A percentile compares a stretch with the other conserved stretches of the same genome.
Evolutionary conservation across 2,797 vertebrate species (phyloP).

Genomic region (Sternarchorhynchus goeldii): DNA sequence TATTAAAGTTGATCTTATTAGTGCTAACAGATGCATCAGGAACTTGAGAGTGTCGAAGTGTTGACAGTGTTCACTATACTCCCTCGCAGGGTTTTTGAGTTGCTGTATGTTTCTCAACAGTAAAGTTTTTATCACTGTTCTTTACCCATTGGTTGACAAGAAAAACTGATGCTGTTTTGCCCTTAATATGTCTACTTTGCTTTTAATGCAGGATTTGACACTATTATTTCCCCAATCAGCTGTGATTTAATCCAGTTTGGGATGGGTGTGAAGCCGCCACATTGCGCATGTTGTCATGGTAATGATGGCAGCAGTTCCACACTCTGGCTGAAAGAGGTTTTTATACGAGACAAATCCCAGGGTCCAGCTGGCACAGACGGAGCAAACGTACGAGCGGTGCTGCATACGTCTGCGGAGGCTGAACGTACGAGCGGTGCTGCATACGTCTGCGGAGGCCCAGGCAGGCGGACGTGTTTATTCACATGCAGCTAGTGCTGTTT

Average conservation of each 20-base stretch:
- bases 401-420: conserved; percentile 30
- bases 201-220: conserved; percentile 38
- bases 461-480: conserved; percentile 48
- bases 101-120: not conserved
- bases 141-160: conserved; percentile 7
- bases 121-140: not conserved
- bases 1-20: conserved; percentile 3
- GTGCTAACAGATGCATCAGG: conserved; percentile 30
- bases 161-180: conserved; percentile 27
- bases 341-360: conserved; percentile 16
- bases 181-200: conserved; percentile 52
- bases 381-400: conserved; percentile 46
- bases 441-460: conserved; percentile 34
- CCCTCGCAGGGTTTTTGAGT: not conserved
- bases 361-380: conserved; percentile 35
- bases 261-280: conserved; percentile 5
- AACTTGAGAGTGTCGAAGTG: not conserved
- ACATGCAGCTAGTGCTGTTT: conserved; percentile 41
- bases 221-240: conserved; percentile 47
- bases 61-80: not conserved
- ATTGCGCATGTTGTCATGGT: conserved; percentile 30
- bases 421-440: conserved; percentile 43
- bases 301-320: conserved; percentile 53
- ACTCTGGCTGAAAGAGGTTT: conserved; percentile 62
- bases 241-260: conserved; percentile 30